Percentiles rank a stretch among this genome's conserved stretches.
These are phyloP conservation scores for Drosophila stalkeri DNA, from an alignment of 2,888 invertebrate genomes.

Conservation along the genomic window DNA sequence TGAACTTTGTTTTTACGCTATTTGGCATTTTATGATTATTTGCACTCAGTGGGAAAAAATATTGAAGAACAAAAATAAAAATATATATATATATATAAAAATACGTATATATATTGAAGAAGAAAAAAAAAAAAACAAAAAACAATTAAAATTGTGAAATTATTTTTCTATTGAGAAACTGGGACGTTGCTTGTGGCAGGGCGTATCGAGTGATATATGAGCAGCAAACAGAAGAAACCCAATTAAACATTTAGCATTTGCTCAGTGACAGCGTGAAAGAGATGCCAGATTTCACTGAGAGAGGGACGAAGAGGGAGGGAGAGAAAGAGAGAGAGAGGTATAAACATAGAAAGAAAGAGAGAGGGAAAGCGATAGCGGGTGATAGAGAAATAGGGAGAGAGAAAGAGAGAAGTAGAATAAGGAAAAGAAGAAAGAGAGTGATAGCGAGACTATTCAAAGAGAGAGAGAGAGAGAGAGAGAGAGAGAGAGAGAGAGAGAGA, in stretches of 20 bases:
- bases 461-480: background rate
- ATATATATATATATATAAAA: background rate
- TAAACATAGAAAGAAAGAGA: background rate
- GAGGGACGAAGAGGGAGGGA: background rate
- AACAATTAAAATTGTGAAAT: slow-evolving; percentile 38
- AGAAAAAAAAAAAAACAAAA: background rate
- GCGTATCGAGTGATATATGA: slow-evolving; percentile 34
- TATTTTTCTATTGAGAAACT: slow-evolving; percentile 37
- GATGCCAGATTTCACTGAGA: background rate
- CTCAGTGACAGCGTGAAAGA: background rate
- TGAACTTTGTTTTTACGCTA: slow-evolving; percentile 46
- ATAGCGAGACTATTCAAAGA: background rate
- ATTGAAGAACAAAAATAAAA: background rate
- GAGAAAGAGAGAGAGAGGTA: background rate
- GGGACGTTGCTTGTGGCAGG: slow-evolving; percentile 13
- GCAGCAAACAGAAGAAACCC: slow-evolving; percentile 33
- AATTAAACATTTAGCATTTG: slow-evolving; percentile 36
- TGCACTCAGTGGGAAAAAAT: background rate
- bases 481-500: background rate
- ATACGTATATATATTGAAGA: background rate
- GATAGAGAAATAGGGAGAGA: background rate
- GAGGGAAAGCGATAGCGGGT: no score
- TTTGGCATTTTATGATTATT: slow-evolving; percentile 47
- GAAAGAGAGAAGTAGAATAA: background rate
- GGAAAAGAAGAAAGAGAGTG: background rate